Conservation (phyloP, 2,888 invertebrate species). For the Polydrusus cervinus region DNA sequence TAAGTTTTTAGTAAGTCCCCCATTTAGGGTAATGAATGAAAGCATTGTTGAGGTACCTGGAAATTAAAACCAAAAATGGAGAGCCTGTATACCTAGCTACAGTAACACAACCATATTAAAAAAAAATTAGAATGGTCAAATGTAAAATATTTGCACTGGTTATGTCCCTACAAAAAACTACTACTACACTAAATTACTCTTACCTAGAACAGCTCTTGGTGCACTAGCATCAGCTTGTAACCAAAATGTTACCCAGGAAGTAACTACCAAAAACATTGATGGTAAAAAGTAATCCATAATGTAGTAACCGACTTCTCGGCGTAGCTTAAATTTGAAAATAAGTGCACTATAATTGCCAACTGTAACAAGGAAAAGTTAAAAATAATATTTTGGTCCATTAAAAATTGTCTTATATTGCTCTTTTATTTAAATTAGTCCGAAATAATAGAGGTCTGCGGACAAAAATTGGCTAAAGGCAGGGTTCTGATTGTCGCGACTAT, state of each 20-base stretch:
- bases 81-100: too few relatives aligned
- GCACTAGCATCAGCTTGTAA: conserved; percentile 89
- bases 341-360: conserved; percentile 89
- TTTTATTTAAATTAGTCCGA: too few relatives aligned
- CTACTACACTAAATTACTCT: too few relatives aligned
- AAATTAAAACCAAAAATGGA: conserved; percentile 22
- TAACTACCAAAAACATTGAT: conserved; percentile 88
- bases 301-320: conserved; percentile 89
- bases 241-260: conserved; percentile 94
- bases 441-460: too few relatives aligned
- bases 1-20: conserved; percentile 87
- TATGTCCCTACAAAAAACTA: too few relatives aligned
- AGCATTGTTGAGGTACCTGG: conserved; percentile 89
- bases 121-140: too few relatives aligned
- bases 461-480: too few relatives aligned
- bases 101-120: too few relatives aligned
- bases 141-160: too few relatives aligned
- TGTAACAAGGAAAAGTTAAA: conserved; percentile 69
- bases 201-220: conserved; percentile 87
- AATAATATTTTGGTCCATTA: too few relatives aligned
- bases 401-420: too few relatives aligned
- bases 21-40: conserved; percentile 90
- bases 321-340: conserved; percentile 85
- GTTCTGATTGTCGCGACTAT: too few relatives aligned
- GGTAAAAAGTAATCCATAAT: conserved; percentile 92